A percentile compares a stretch with the other conserved stretches of the same genome.
Conservation (phyloP, 2,113 vertebrate species). For the Ardeotis arabs region DNA sequence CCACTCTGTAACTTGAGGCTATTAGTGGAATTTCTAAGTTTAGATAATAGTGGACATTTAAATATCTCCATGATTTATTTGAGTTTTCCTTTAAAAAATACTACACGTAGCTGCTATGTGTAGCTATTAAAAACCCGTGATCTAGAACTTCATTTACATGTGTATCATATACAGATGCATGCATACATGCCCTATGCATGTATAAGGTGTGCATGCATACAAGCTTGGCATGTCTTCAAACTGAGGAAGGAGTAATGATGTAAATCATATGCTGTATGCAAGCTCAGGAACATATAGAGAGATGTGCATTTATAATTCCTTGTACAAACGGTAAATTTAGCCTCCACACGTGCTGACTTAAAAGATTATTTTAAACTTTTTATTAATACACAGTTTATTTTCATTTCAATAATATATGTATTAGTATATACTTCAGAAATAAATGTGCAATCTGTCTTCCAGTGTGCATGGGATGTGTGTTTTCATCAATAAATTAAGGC, state of each 20-base stretch:
- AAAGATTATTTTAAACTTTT: not conserved
- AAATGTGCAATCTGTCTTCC: not conserved
- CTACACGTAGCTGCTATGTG: not conserved
- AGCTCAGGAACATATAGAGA: not conserved
- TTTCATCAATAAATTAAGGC: not conserved
- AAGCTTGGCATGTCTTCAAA: not conserved
- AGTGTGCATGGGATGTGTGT: not conserved
- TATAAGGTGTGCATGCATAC: not conserved
- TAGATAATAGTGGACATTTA: not conserved
- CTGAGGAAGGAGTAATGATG: not conserved
- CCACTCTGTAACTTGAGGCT: not conserved
- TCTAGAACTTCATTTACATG: not conserved
- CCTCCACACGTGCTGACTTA: not conserved
- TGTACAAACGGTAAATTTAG: not conserved
- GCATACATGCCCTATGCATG: not conserved
- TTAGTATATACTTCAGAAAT: not conserved
- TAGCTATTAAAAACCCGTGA: not conserved
- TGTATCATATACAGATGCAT: rapidly evolving
- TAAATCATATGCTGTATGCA: not conserved
- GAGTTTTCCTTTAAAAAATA: not conserved
- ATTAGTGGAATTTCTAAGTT: not conserved
- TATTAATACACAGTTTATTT: not conserved
- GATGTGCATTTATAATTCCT: not conserved
- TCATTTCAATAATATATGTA: not conserved
- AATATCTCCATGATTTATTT: not conserved